Evolutionary conservation across 2,797 vertebrate genomes (phyloP).

Genomic region (Anas capensis): DNA sequence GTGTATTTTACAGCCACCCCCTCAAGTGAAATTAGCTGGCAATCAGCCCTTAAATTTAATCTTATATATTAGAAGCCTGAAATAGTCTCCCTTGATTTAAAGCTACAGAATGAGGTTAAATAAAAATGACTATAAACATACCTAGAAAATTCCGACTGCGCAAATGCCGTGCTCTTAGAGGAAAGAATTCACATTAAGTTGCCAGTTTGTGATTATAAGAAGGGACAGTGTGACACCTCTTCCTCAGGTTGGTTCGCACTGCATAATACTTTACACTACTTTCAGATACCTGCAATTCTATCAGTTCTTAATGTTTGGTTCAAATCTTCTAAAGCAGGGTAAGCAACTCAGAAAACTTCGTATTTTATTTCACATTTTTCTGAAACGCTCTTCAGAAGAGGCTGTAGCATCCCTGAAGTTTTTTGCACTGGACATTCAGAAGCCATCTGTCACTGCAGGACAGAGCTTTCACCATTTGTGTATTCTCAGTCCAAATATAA

Average conservation of each 20-base stretch:
- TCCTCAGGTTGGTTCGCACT: background rate
- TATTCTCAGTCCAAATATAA: background rate
- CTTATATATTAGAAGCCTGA: background rate
- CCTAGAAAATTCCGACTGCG: background rate
- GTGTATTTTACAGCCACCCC: background rate
- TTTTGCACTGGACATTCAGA: background rate
- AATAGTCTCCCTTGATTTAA: background rate
- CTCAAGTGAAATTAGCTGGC: background rate
- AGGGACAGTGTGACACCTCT: background rate
- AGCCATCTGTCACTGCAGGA: background rate
- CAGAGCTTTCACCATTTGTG: background rate
- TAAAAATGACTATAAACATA: background rate
- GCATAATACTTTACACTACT: background rate
- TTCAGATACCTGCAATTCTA: background rate
- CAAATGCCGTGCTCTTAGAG: background rate
- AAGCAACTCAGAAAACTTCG: background rate
- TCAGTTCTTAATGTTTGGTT: background rate
- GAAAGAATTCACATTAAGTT: background rate
- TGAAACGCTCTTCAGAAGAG: background rate
- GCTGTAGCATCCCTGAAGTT: background rate
- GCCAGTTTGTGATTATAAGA: background rate
- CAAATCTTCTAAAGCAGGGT: background rate
- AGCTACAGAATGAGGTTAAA: background rate
- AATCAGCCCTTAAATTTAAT: slow-evolving; percentile 11
- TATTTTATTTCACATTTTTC: background rate